phyloP scores from a whole-genome alignment of 1,140 invertebrate genomes.

The Euschistus heros region DNA sequence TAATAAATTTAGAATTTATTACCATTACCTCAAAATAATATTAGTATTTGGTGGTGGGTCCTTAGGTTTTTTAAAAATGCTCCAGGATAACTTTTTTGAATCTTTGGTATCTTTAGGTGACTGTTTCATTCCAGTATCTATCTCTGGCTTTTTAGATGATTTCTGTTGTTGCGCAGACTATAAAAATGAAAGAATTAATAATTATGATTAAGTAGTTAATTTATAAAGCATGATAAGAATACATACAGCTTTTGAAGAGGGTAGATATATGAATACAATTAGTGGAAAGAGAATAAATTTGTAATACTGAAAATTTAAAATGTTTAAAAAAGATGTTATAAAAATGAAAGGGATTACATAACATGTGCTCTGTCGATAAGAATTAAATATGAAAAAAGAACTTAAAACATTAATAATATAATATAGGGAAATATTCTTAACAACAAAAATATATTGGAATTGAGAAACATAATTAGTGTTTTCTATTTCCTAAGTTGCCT shows the following conservation, averaged over 20 bases:
- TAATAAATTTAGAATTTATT: too few relatives aligned
- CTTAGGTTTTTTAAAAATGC: slow-evolving; percentile 3
- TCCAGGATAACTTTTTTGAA: slow-evolving; percentile 10
- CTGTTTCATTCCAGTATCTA: background rate
- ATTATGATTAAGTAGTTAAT: background rate
- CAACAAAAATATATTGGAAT: too few relatives aligned
- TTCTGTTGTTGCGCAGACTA: background rate
- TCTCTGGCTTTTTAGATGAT: background rate
- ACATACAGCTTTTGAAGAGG: background rate
- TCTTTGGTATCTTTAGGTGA: background rate
- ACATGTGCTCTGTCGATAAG: too few relatives aligned
- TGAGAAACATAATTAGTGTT: too few relatives aligned
- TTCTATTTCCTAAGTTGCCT: too few relatives aligned
- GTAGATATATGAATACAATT: background rate
- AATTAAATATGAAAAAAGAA: too few relatives aligned
- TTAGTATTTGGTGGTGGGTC: background rate
- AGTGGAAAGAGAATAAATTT: too few relatives aligned
- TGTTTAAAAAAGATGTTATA: too few relatives aligned
- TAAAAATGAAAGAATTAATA: background rate
- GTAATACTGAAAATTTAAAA: too few relatives aligned
- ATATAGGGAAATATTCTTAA: too few relatives aligned
- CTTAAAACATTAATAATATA: too few relatives aligned
- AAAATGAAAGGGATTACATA: too few relatives aligned
- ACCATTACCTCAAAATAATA: background rate
- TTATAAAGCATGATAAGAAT: background rate